A percentile compares a stretch with the other conserved stretches of the same genome.
These are phyloP conservation scores for Orgyia antiqua DNA, from an alignment of 2,888 invertebrate species.

Conservation along the genomic window DNA sequence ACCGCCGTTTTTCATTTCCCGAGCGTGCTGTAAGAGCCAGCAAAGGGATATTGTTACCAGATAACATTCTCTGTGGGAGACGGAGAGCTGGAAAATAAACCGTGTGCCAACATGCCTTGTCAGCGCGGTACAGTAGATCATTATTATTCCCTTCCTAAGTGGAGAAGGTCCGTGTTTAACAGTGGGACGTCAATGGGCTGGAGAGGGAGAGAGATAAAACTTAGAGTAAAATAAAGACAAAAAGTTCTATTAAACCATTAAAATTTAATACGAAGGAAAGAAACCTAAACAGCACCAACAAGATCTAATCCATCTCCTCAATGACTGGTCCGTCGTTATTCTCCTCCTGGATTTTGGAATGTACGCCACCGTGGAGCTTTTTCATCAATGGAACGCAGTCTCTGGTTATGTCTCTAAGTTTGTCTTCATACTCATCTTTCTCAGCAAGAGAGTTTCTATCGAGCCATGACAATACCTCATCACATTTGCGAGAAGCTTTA, in stretches of 20 bases:
- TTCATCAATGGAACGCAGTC: conserved; percentile 78
- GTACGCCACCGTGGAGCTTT: conserved; percentile 44
- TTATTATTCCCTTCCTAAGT: too few species aligned
- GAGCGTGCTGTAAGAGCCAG: too few species aligned
- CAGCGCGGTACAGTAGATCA: too few species aligned
- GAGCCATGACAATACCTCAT: conserved; percentile 81
- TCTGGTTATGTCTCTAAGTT: conserved; percentile 42
- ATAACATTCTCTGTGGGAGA: too few species aligned
- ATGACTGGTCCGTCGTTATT: conserved; percentile 64
- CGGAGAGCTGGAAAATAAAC: too few species aligned
- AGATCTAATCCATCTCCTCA: conserved; percentile 75
- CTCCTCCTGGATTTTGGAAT: not conserved
- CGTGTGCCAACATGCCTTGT: too few species aligned
- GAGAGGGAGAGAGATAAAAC: too few species aligned
- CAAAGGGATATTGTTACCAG: too few species aligned
- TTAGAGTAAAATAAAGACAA: conserved; percentile 4
- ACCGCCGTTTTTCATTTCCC: too few species aligned
- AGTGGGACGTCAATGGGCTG: too few species aligned
- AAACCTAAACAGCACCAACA: conserved; percentile 7
- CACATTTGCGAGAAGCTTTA: conserved; percentile 69
- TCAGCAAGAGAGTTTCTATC: conserved; percentile 82
- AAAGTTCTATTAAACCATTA: conserved; percentile 4
- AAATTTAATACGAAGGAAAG: conserved; percentile 9
- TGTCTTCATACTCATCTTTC: conserved; percentile 82
- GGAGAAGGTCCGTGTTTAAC: too few species aligned